Evolutionary conservation across 2,797 vertebrate genomes (phyloP).

Genomic region (Eupleurogrammus muticus): DNA sequence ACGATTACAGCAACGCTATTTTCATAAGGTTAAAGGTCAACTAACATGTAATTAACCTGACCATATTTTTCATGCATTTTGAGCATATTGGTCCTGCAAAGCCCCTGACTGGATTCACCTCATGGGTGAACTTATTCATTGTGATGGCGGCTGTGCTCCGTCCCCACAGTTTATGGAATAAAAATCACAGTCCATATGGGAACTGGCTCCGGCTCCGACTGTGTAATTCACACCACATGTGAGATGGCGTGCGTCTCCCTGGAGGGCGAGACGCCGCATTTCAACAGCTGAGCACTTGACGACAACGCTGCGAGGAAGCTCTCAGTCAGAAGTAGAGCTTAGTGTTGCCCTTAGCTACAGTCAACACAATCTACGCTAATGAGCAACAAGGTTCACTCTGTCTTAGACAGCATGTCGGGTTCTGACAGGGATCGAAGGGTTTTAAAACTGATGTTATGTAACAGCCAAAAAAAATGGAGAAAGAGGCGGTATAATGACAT

Average conservation of each 20-base stretch:
- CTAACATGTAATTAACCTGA: neutral
- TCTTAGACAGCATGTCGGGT: neutral
- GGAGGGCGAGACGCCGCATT: constrained; percentile 40
- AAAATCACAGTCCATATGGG: constrained; percentile 32
- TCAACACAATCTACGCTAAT: neutral
- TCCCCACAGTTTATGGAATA: constrained; percentile 37
- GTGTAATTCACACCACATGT: constrained; percentile 49
- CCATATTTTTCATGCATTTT: neutral
- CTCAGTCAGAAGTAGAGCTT: constrained; percentile 13
- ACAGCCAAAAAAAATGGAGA: neutral
- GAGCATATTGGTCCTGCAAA: neutral
- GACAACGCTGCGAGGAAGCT: constrained; percentile 6
- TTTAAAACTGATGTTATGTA: too few species aligned
- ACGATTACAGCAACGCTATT: neutral
- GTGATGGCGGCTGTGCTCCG: neutral
- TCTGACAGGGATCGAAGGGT: neutral
- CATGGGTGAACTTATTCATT: constrained; percentile 14
- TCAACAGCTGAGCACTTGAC: constrained; percentile 34
- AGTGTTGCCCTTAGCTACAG: constrained; percentile 6
- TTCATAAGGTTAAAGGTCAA: constrained; percentile 10
- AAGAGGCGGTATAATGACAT: neutral
- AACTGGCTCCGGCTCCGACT: constrained; percentile 40
- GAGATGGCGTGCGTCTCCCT: constrained; percentile 17
- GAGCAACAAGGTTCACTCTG: constrained; percentile 3
- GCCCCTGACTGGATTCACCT: constrained; percentile 7